phyloP scores from a whole-genome alignment of 2,113 vertebrate genomes.

The Catharus minimus region DNA sequence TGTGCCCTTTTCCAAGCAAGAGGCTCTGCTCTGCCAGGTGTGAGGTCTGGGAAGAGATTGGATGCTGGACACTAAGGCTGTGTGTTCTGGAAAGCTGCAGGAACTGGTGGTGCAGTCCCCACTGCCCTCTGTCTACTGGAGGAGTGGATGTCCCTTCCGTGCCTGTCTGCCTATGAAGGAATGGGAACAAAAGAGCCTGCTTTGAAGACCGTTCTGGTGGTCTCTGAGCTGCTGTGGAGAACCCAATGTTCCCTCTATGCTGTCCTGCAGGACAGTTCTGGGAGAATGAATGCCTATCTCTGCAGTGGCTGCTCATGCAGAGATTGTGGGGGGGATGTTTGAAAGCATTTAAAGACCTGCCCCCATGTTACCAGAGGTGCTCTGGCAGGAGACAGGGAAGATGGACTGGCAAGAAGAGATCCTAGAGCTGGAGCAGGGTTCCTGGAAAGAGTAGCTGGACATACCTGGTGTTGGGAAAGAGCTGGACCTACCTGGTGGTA shows the following conservation, averaged over 20 bases:
- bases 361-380: background rate
- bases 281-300: background rate
- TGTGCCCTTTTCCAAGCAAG: background rate
- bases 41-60: background rate
- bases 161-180: background rate
- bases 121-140: background rate
- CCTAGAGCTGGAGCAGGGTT: background rate
- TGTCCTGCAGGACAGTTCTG: background rate
- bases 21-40: background rate
- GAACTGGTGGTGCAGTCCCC: fast-evolving
- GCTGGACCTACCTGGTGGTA: background rate
- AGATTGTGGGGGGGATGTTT: fast-evolving
- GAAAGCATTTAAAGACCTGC: background rate
- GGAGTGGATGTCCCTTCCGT: background rate
- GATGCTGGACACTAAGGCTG: background rate
- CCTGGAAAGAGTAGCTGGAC: background rate
- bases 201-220: background rate
- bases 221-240: background rate
- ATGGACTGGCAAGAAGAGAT: background rate
- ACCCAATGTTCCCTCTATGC: fast-evolving
- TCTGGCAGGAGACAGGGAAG: background rate
- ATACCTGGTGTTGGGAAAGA: background rate
- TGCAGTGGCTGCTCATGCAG: background rate
- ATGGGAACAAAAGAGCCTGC: background rate
- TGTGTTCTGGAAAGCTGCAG: background rate